Evolutionary conservation across 2,113 vertebrate species (phyloP), one percentile per base, ranked within the genome.

Genomic region (Heteronetta atricapilla): DNA sequence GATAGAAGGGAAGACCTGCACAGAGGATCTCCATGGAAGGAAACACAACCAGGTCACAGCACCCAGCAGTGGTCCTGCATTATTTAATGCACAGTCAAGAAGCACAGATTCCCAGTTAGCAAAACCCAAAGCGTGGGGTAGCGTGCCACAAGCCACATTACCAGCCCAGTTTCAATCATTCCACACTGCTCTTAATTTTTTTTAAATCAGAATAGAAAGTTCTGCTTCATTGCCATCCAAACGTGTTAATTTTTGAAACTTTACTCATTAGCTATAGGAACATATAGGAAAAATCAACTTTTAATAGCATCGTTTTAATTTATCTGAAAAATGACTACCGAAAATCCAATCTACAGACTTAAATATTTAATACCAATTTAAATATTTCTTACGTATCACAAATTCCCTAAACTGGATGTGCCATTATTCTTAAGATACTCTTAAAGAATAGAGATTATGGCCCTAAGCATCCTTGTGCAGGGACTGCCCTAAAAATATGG

Each of bases 111-210:
- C 67, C 76, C 66, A 6, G 7, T 16, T 14, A 53, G 33, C 33
- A 36, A 16, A 8, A 50, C 10, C 5, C 8, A 25, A 53, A 48
- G 38, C 0, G 13, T 12, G 7, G 64, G 53, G 31, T 14, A 68
- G 34, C 0, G 4, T 31, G 40, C 34, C 52, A 72, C 20, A 13
- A 59, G 5, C 40, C 40, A 52, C n/a, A 67, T 29, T 66, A 15
- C 0, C 0, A 80, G 20, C 36, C 59, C 48, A 31, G 16, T 25
- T 81, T 67, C 42, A 52, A 18, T 31, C 16, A 18, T 79, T 56
- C 25, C 2, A 0, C 13, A 0, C 13, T 36, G 18, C 8, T 56
- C 34, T 48, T 11, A 48, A 10, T 53, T 22, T 40, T 48, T 85
- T 50, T 72, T 5, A 28, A 79, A 58, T 8, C 16, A n/a, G 72